These are phyloP conservation scores for Gnatocerus cornutus DNA, from an alignment of 2,888 invertebrate species.

Conservation along the genomic window DNA sequence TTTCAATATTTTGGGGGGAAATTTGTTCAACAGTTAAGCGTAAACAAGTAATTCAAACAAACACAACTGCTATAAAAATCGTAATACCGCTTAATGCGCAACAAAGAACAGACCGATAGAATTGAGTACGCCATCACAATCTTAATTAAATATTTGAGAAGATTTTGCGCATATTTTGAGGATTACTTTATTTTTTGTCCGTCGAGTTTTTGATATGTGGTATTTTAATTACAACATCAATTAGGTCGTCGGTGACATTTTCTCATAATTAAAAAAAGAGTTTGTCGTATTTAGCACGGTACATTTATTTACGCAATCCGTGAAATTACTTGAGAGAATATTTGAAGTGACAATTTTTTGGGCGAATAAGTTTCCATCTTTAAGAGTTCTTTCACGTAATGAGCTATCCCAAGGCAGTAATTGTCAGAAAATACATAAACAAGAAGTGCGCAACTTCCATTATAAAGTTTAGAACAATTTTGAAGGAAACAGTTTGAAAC, in stretches of 20 bases:
- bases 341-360: conserved; percentile 38
- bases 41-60: no score
- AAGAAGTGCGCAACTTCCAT: conserved; percentile 52
- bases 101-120: neutral
- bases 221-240: conserved; percentile 33
- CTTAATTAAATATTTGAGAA: conserved; percentile 6
- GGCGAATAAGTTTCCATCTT: conserved; percentile 33
- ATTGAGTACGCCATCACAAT: neutral
- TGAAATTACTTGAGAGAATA: conserved; percentile 24
- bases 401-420: conserved; percentile 52
- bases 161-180: neutral
- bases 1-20: no score
- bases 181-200: conserved; percentile 3
- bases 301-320: conserved; percentile 35
- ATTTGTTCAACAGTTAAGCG: no score
- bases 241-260: conserved; percentile 1
- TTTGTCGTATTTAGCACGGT: conserved; percentile 24
- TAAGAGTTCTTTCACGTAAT: conserved; percentile 48
- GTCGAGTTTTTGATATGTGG: conserved; percentile 15
- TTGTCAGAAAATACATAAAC: conserved; percentile 53
- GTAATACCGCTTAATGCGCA: neutral
- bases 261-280: conserved; percentile 30
- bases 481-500: conserved; percentile 44
- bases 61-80: neutral
- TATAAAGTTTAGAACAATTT: conserved; percentile 54